Conservation (phyloP, 2,797 vertebrate species). For the Choloepus didactylus region DNA sequence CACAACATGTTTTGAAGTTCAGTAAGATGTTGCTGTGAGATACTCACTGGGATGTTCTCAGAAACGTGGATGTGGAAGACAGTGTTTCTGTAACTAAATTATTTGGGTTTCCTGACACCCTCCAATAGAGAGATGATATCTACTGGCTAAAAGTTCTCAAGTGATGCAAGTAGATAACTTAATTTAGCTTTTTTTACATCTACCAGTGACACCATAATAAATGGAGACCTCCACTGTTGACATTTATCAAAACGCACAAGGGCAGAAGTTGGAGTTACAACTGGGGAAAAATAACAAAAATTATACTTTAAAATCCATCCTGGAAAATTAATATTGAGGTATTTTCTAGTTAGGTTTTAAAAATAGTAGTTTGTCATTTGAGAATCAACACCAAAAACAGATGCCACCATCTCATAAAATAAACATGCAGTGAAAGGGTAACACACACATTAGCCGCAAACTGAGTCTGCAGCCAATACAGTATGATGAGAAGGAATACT, state of each 20-base stretch:
- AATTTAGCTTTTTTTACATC: not conserved
- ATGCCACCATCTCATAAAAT: slow-evolving; percentile 90
- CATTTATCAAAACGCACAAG: slow-evolving; percentile 70
- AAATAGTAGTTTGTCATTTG: slow-evolving; percentile 86
- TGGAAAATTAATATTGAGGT: slow-evolving; percentile 86
- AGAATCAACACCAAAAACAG: slow-evolving; percentile 88
- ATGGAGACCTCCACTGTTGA: not conserved
- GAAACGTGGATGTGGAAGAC: slow-evolving; percentile 5
- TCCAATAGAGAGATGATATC: not conserved
- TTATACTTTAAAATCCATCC: slow-evolving; percentile 80
- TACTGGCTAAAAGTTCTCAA: slow-evolving; percentile 63
- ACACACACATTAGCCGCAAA: slow-evolving; percentile 88
- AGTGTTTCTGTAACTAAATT: slow-evolving; percentile 60
- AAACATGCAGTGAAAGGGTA: slow-evolving; percentile 91
- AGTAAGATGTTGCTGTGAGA: slow-evolving; percentile 10
- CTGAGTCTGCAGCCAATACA: slow-evolving; percentile 87
- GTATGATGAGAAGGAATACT: slow-evolving; percentile 87
- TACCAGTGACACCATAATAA: not conserved
- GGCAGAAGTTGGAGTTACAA: slow-evolving; percentile 71
- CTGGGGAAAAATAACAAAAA: slow-evolving; percentile 79
- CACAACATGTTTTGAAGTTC: not conserved
- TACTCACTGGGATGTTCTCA: slow-evolving; percentile 10
- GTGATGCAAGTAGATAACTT: not conserved
- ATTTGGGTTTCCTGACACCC: slow-evolving; percentile 39
- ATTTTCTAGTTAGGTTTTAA: slow-evolving; percentile 83